phyloP scores from a whole-genome alignment of 2,797 vertebrate genomes.

The Malurus splendens region DNA sequence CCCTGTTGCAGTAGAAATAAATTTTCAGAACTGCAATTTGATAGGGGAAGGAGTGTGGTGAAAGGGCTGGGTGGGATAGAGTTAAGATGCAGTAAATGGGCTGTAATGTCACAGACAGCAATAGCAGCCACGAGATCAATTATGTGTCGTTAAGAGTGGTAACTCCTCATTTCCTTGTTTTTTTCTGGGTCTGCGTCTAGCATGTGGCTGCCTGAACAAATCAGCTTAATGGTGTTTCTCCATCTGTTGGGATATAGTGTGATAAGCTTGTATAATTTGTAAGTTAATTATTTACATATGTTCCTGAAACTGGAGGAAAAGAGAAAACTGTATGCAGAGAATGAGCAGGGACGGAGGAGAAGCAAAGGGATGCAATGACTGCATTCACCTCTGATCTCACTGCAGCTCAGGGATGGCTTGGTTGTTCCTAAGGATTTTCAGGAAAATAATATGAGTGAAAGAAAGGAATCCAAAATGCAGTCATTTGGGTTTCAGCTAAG shows the following conservation, averaged over 20 bases:
- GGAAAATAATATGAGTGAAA: not conserved
- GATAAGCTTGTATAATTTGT: conserved; percentile 54
- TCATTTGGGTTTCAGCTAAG: not conserved
- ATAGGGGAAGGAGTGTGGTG: not conserved
- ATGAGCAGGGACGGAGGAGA: not conserved
- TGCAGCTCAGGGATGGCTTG: not conserved
- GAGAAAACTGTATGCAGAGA: not conserved
- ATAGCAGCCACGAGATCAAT: not conserved
- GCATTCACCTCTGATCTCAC: not conserved
- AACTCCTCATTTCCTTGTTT: conserved; percentile 36
- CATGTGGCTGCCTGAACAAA: conserved; percentile 49
- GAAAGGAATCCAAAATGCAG: not conserved
- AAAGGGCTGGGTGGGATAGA: not conserved
- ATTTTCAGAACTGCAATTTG: not conserved
- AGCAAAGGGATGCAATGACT: not conserved
- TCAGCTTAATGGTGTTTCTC: conserved; percentile 45
- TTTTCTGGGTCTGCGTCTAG: not conserved
- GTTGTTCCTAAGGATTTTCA: not conserved
- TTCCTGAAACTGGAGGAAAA: conserved; percentile 30
- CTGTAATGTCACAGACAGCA: not conserved
- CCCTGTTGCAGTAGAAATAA: not conserved
- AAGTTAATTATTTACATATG: conserved; percentile 64
- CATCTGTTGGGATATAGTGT: conserved; percentile 38
- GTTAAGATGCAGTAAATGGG: not conserved
- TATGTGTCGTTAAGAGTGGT: not conserved